A percentile compares a stretch with the other conserved stretches of the same genome.
phyloP scores from a whole-genome alignment of 2,113 vertebrate species.

The Propithecus coquereli region DNA sequence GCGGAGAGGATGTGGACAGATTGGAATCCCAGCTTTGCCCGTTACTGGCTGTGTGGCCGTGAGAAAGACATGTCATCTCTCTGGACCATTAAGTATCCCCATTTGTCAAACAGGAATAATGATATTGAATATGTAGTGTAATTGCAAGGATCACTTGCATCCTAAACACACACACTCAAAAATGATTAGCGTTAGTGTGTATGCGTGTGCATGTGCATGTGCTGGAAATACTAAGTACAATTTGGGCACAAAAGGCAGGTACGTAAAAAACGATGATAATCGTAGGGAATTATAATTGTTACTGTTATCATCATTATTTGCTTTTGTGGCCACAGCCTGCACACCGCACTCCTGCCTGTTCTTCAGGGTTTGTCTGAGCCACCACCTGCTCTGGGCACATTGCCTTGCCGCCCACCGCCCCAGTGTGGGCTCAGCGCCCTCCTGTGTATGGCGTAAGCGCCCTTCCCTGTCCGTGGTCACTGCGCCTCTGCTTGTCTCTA shows the following conservation, averaged over 20 bases:
- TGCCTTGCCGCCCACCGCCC: rapidly evolving
- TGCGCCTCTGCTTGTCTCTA: background rate
- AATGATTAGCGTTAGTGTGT: background rate
- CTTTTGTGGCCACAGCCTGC: background rate
- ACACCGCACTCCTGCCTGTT: background rate
- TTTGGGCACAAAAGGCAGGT: background rate
- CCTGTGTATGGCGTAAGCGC: background rate
- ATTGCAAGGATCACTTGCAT: background rate
- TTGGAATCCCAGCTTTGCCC: background rate
- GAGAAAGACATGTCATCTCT: background rate
- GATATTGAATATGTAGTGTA: background rate
- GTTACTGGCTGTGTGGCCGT: background rate
- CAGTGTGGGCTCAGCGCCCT: rapidly evolving
- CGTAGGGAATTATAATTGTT: too few relatives aligned
- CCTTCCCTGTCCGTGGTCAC: too few relatives aligned
- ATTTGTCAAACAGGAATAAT: background rate
- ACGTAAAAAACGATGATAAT: background rate
- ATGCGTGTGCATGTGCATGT: background rate
- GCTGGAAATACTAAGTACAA: background rate
- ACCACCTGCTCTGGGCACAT: background rate
- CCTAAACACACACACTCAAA: background rate
- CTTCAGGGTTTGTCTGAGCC: background rate
- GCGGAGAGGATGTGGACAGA: background rate
- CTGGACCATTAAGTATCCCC: background rate
- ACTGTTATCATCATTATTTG: rapidly evolving